Evolutionary conservation across 2,797 vertebrate species (phyloP), one percentile per base, ranked within the genome.

Genomic region (Thamnophis elegans): DNA sequence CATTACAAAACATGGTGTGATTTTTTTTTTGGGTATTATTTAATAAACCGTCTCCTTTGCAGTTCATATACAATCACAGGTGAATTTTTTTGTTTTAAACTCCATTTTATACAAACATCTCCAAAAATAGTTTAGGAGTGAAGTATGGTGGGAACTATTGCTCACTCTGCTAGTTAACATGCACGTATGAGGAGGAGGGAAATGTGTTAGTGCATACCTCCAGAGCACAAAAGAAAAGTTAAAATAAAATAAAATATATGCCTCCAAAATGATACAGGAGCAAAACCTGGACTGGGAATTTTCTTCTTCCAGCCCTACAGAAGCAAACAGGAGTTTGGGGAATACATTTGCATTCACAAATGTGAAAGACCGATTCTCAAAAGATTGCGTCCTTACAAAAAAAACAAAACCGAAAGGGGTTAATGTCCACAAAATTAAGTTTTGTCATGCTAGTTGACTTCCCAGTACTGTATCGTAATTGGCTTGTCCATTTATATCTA

Each of bases 381-480:
- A 13, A 47, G 47, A 28, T 55, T 82, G 25, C 5, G 16, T 36
- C 55, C 86, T 54, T 73, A 78, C 88, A 82, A 85, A 88, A 88
- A 87, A 90, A 88, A n/a, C 14, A 42, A 82, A 22, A 97, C 90
- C 96, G 95, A 94, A 97, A 97, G 97, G 97, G 96, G 96, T 94
- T 51, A 95, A 97, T 96, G 96, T 97, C 97, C 96, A 97, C 96
- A 97, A 93, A 97, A 97, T 97, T 90, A 97, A 97, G 97, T 97
- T 98, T 98, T 98, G 98, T 97, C 97, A 97, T 97, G 97, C 97
- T 97, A 97, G 97, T 98, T 97, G 97, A 97, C 97, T 98, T 98
- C 97, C 97, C 97, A 97, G 97, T 96, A 96, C 97, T 97, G 96
- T 96, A 87, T 92, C 95, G 95, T 94, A 92, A 93, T 94, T 92